Evolutionary conservation across 2,888 invertebrate species (phyloP).

Genomic region (Palloptera scutellata): DNA sequence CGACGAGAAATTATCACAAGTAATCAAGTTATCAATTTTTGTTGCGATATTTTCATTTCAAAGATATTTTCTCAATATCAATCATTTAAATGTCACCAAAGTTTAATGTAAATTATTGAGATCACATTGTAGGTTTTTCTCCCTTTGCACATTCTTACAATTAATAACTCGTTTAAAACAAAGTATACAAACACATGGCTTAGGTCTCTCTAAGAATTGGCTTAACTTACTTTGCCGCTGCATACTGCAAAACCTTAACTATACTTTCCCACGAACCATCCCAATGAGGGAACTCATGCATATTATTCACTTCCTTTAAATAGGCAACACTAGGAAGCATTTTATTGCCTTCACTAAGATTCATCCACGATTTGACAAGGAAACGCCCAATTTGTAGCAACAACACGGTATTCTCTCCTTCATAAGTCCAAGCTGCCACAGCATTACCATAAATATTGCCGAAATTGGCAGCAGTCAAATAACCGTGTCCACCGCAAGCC

Average conservation of each 20-base stretch:
- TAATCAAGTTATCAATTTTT: not conserved
- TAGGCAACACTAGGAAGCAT: conserved; percentile 76
- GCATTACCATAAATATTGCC: conserved; percentile 82
- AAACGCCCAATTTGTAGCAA: conserved; percentile 87
- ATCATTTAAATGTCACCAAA: too few relatives aligned
- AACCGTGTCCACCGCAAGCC: conserved; percentile 96
- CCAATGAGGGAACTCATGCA: conserved; percentile 50
- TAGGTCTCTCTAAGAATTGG: not conserved
- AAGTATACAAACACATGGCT: not conserved
- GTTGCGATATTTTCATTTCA: too few relatives aligned
- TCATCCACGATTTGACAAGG: conserved; percentile 80
- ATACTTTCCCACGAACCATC: conserved; percentile 59
- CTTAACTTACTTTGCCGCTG: conserved; percentile 30
- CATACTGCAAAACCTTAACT: conserved; percentile 63
- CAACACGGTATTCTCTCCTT: conserved; percentile 96
- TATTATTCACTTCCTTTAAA: conserved; percentile 60
- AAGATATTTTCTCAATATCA: too few relatives aligned
- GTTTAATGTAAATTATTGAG: too few relatives aligned
- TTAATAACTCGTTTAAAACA: not conserved
- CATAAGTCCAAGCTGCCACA: conserved; percentile 91
- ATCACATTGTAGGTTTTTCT: too few relatives aligned
- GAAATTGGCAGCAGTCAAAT: conserved; percentile 84
- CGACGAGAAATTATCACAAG: not conserved
- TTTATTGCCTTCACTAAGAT: conserved; percentile 68
- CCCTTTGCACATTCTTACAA: too few relatives aligned